Evolutionary conservation across 1,140 invertebrate genomes (phyloP).

Genomic region (Drosophila parvula): DNA sequence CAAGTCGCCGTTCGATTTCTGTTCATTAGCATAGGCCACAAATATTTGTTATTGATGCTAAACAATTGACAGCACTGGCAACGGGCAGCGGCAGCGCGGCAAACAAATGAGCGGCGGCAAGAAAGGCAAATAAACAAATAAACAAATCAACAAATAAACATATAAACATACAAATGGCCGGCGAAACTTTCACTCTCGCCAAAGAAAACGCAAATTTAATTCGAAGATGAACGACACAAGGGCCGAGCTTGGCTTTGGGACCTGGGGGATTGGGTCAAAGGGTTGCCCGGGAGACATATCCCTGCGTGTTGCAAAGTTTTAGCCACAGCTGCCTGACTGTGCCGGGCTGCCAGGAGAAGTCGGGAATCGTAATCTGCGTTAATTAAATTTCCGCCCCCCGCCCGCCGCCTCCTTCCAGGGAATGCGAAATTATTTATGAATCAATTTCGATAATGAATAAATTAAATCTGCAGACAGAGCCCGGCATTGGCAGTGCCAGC

Average conservation of each 20-base stretch:
- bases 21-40: constrained; percentile 71
- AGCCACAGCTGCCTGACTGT: constrained; percentile 47
- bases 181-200: constrained; percentile 65
- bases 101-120: constrained; percentile 41
- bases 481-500: not conserved
- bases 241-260: not conserved
- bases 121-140: not conserved
- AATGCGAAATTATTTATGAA: constrained; percentile 72
- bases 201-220: constrained; percentile 56
- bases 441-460: constrained; percentile 77
- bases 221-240: constrained; percentile 40
- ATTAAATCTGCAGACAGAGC: constrained; percentile 46
- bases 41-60: constrained; percentile 77
- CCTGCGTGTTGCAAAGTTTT: constrained; percentile 23
- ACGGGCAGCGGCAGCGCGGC: constrained; percentile 8
- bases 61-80: constrained; percentile 65
- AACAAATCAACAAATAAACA: constrained; percentile 17
- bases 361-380: constrained; percentile 67
- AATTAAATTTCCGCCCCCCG: constrained; percentile 51
- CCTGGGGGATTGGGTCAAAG: constrained; percentile 7
- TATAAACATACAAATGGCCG: constrained; percentile 44
- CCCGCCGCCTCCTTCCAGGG: not conserved
- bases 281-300: constrained; percentile 27
- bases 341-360: constrained; percentile 12
- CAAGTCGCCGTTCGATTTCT: constrained; percentile 43